Base-by-base conservation (phyloP, 2,113 vertebrate species). In the Hippocampus zosterae region DNA sequence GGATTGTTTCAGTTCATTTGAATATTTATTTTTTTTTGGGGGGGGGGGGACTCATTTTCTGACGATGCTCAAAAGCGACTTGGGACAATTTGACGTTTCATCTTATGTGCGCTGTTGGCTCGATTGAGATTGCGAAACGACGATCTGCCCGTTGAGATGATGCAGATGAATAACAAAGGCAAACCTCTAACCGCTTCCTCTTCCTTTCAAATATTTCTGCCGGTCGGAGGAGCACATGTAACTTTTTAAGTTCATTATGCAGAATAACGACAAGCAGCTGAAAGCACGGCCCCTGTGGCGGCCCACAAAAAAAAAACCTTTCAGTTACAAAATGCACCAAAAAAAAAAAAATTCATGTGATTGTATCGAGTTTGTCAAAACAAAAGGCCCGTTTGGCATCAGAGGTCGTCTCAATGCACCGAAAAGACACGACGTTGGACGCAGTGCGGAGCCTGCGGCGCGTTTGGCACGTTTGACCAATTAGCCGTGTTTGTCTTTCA, bases 401-500 rank as follows among this genome's bases (percentile, higher is more conserved):
- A 90, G 87, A 86, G 77, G 63, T 73, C 73, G 85, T 90, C 81
- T 84, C 21, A 84, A 91, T 88, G 82, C 67, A 81, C 70, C 86
- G 80, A 88, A 87, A 85, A 37, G 81, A 71, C 52, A 71, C 63
- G 48, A 63, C 27, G n/a, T n/a, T n/a, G 69, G 78, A 62, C 27
- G 13, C 74, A 48, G 74, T 46, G 70, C 76, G 0, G 41, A 42
- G 46, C 71, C 80, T 82, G 1, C 40, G 80, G 81, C 78, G 82
- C 85, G 75, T 84, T 86, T 85, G 82, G 72, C 84, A 83, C 65
- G 0, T 87, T 87, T 88, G 89, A 21, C 18, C 78, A 82, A 82
- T 83, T 89, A 79, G 55, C 48, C 85, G 72, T 90, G 82, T 92
- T 91, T 95, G 88, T 92, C 90, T 94, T 88, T 76, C 91, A 99